Percentiles rank a stretch among this genome's conserved stretches.
These are phyloP conservation scores for Mythimna vitellina DNA, from an alignment of 2,888 invertebrate species.

Conservation along the genomic window DNA sequence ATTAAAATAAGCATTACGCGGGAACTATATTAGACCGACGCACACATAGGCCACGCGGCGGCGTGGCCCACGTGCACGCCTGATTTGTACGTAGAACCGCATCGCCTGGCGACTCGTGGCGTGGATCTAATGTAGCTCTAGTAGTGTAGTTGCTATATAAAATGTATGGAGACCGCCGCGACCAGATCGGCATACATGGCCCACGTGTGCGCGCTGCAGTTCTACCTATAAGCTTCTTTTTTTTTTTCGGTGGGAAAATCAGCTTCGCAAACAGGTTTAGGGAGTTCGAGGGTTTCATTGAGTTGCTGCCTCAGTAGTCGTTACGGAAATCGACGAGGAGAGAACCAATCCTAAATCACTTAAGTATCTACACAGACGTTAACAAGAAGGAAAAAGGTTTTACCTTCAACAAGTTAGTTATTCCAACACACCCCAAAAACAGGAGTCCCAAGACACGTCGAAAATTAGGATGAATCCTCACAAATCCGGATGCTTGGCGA, in stretches of 20 bases:
- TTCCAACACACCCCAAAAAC: constrained; percentile 11
- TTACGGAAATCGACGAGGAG: background rate
- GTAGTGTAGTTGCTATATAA: too few species aligned
- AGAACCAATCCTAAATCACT: background rate
- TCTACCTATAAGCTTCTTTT: background rate
- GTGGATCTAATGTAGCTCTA: too few species aligned
- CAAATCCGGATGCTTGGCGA: constrained; percentile 24
- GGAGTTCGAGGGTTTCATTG: background rate
- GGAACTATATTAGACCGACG: too few species aligned
- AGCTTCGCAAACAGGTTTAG: background rate
- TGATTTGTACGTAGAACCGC: too few species aligned
- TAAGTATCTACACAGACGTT: background rate
- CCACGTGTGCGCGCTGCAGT: too few species aligned
- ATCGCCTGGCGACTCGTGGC: too few species aligned
- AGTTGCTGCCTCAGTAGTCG: background rate
- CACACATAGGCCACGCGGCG: too few species aligned
- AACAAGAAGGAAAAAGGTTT: background rate
- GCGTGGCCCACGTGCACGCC: too few species aligned
- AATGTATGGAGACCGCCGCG: too few species aligned
- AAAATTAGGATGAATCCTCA: constrained; percentile 32
- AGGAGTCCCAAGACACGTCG: constrained; percentile 11
- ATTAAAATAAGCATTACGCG: too few species aligned
- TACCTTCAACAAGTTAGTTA: background rate
- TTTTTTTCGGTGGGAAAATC: too few species aligned
- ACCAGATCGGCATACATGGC: too few species aligned